Evolutionary conservation across 2,113 vertebrate species (phyloP), one percentile per base, ranked within the genome.

Genomic region (Nothoprocta pentlandii): DNA sequence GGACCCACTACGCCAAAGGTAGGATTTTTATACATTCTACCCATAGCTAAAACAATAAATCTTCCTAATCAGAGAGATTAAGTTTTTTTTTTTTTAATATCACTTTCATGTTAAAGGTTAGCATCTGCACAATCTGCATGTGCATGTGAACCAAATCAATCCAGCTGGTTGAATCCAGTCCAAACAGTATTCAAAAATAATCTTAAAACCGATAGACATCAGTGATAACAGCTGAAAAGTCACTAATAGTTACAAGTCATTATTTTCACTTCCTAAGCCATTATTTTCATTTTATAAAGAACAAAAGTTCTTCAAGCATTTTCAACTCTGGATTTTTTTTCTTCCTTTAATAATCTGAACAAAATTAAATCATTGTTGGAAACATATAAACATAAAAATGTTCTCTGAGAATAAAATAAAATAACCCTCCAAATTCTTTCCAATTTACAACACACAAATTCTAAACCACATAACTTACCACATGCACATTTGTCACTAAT

Each of bases 1-100:
- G 6, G 20, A 81, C 56, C 61, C 26, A 21, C 51, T 83, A 84
- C 13, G 75, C 62, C 90, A 68, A 53, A 90, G 16, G 25, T 58
- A 49, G 49, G 49, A n/a, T 83, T 93, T 64, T 91, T 94, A 87
- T 70, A 91, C 75, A n/a, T 63, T 89, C 78, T 16, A 91, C 39
- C 73, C 62, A 41, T 16, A 67, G 68, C 63, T 92, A 75, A 41
- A 92, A 90, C 59, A 90, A 90, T 14, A 25, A 4, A 16, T 42
- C 14, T 75, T 77, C 42, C 75, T 51, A 61, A 87, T 54, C 32
- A 78, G 73, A 51, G 66, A 16, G 9, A 91, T 36, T 16, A 67
- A 63, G n/a, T 13, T 4, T 42, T 77, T 89, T 44, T 44, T 46
- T 82, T 89, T 73, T 63, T 63, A 91, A 54, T 46, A 77, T 39